Conservation (phyloP, 2,797 vertebrate genomes). For the Cephalopachus bancanus region DNA sequence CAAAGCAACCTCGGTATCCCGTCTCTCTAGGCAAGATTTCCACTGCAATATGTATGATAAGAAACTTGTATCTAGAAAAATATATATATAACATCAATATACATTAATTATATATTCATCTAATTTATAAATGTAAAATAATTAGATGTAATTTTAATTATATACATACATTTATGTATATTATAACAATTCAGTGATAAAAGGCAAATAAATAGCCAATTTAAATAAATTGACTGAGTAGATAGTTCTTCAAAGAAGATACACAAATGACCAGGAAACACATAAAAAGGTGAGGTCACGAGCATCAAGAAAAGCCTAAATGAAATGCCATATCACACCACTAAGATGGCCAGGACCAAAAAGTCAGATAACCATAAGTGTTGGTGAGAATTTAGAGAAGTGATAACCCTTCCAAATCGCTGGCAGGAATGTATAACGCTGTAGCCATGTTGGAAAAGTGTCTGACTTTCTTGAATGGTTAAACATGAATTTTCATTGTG, state of each 20-base stretch:
- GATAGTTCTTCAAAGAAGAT: background rate
- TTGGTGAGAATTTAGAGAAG: background rate
- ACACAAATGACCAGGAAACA: background rate
- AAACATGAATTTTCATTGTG: background rate
- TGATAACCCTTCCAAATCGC: background rate
- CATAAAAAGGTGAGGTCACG: background rate
- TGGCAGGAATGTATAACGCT: background rate
- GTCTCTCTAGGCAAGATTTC: too few relatives aligned
- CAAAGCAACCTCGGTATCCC: too few relatives aligned
- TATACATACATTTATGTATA: background rate
- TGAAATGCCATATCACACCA: background rate
- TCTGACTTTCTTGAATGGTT: background rate
- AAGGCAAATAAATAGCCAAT: background rate
- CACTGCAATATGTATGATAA: background rate
- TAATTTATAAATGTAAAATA: too few relatives aligned
- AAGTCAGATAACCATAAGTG: background rate
- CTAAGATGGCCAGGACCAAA: background rate
- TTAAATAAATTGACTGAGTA: background rate
- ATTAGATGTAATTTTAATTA: too few relatives aligned
- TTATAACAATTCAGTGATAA: background rate
- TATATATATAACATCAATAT: background rate
- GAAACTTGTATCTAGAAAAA: background rate
- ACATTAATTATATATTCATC: background rate
- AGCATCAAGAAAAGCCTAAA: background rate
- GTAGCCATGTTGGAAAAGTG: background rate